A percentile compares a stretch with the other conserved stretches of the same genome.
Evolutionary conservation across 2,888 invertebrate species (phyloP).

Genomic region (Polietes domitor): DNA sequence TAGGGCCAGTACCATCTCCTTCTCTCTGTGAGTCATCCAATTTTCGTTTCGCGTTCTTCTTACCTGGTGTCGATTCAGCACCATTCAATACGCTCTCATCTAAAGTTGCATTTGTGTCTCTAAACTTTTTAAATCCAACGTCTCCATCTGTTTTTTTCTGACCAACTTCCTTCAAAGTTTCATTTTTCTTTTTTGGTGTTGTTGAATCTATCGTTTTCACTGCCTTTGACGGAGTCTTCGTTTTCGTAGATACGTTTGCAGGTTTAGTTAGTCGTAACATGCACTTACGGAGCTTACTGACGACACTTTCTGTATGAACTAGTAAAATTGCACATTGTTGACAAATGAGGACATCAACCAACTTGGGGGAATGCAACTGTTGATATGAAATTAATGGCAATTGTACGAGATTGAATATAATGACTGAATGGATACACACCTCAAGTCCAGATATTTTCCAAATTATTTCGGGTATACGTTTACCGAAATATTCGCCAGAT

Average conservation of each 20-base stretch:
- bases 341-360: conserved; percentile 44
- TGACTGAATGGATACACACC: conserved; percentile 18
- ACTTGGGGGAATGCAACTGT: conserved; percentile 50
- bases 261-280: conserved; percentile 26
- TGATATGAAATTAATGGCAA: neutral
- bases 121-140: neutral
- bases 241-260: neutral
- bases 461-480: conserved; percentile 45
- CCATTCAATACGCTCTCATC: neutral
- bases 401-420: neutral
- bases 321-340: conserved; percentile 43
- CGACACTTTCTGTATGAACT: conserved; percentile 29
- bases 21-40: neutral
- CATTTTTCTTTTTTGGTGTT: neutral
- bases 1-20: neutral
- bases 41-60: neutral
- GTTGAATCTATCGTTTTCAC: neutral
- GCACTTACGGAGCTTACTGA: conserved; percentile 41
- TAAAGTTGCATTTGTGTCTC: neutral
- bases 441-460: conserved; percentile 43
- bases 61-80: neutral
- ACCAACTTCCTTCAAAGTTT: too few species aligned
- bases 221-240: neutral
- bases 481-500: conserved; percentile 52
- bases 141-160: neutral